Conservation (phyloP, 2,113 vertebrate genomes). For the Sporophila hypoxantha region DNA sequence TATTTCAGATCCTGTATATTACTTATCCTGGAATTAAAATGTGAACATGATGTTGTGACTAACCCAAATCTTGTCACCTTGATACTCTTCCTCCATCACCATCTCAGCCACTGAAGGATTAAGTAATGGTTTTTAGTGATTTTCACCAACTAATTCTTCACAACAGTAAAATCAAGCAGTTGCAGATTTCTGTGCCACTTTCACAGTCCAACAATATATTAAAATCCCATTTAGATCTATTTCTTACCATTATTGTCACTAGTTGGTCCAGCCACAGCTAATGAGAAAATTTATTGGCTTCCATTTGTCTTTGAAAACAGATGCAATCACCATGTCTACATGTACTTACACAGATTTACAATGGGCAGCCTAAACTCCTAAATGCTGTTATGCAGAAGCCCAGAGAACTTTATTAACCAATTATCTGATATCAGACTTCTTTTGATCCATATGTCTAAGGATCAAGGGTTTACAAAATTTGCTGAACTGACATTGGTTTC, state of each 20-base stretch:
- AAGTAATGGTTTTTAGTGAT: background rate
- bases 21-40: background rate
- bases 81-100: background rate
- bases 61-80: background rate
- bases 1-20: background rate
- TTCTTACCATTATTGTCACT: background rate
- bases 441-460: background rate
- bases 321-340: background rate
- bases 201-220: background rate
- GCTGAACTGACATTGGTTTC: background rate
- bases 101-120: background rate
- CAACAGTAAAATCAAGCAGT: background rate
- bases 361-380: background rate
- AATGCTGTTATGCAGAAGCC: background rate
- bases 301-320: background rate
- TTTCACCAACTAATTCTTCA: background rate
- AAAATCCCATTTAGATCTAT: background rate
- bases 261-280: background rate
- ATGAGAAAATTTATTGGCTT: background rate
- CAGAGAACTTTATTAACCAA: background rate
- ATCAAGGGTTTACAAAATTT: background rate
- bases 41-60: background rate
- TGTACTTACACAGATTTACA: background rate
- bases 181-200: background rate
- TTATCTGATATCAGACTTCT: background rate